phyloP scores from a whole-genome alignment of 2,888 invertebrate genomes.

The Scrobipalpa costella region DNA sequence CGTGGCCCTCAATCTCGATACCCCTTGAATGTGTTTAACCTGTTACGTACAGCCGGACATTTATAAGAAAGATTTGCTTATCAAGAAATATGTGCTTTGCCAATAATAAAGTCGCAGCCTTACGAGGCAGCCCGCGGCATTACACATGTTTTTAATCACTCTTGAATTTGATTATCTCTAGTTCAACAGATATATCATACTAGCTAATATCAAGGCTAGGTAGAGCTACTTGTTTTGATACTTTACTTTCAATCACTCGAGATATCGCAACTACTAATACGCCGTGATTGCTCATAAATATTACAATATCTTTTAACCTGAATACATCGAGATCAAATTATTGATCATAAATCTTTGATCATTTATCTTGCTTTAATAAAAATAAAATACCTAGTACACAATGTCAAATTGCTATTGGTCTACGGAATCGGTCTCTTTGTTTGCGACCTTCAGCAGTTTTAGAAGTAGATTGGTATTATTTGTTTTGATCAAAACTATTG shows the following conservation, averaged over 20 bases:
- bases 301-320: not conserved
- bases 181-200: slow-evolving; percentile 26
- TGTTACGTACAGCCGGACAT: slow-evolving; percentile 20
- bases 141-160: slow-evolving; percentile 32
- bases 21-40: slow-evolving; percentile 23
- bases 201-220: slow-evolving; percentile 14
- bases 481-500: not conserved
- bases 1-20: slow-evolving; percentile 25
- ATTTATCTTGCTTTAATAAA: not conserved
- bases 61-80: slow-evolving; percentile 34
- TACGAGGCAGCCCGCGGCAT: slow-evolving; percentile 24
- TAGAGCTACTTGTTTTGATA: not conserved
- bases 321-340: not conserved
- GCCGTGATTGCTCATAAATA: not conserved
- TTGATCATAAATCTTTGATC: not conserved
- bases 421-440: slow-evolving; percentile 5
- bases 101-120: slow-evolving; percentile 26
- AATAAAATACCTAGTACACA: not conserved
- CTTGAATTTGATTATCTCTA: slow-evolving; percentile 28
- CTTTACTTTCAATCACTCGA: not conserved
- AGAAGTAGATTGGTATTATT: not conserved
- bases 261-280: not conserved
- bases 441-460: slow-evolving; percentile 12
- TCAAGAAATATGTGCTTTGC: slow-evolving; percentile 29
- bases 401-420: not conserved